A percentile compares a stretch with the other conserved stretches of the same genome.
Conservation (phyloP, 2,113 vertebrate species). For the Semnopithecus entellus region DNA sequence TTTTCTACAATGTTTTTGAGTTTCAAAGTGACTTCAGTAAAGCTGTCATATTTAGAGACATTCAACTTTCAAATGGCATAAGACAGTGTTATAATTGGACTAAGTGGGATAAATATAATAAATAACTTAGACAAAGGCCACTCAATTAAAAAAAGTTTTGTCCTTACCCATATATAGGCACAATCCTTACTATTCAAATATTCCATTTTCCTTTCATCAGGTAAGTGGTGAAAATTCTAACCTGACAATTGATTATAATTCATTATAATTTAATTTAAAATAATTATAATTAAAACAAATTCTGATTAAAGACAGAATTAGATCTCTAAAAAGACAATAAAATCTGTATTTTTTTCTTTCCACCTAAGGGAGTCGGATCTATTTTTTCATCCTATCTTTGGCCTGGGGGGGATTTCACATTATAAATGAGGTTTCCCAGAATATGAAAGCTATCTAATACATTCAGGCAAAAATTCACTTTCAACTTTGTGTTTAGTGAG, state of each 20-base stretch:
- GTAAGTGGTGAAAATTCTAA: background rate
- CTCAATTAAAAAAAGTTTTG: background rate
- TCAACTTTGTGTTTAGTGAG: slow-evolving; percentile 33
- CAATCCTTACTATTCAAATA: background rate
- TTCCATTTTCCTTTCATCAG: background rate
- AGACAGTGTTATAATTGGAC: background rate
- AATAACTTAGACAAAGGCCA: background rate
- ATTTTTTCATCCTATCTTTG: background rate
- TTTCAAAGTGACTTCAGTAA: background rate
- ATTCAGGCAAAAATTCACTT: slow-evolving; percentile 41
- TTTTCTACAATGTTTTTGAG: background rate
- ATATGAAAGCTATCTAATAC: slow-evolving; percentile 17
- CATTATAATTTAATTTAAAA: background rate
- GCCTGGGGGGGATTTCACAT: background rate
- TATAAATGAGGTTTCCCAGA: background rate
- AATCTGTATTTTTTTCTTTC: background rate
- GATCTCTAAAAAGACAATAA: background rate
- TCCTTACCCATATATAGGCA: background rate
- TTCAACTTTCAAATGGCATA: background rate
- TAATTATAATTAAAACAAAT: background rate
- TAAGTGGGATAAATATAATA: background rate
- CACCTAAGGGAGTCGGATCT: background rate
- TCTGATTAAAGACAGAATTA: background rate
- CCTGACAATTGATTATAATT: background rate
- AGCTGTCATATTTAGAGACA: background rate